A percentile compares a stretch with the other conserved stretches of the same genome.
Conservation (phyloP, 2,888 invertebrate genomes). For the Eucera pruinosa region DNA sequence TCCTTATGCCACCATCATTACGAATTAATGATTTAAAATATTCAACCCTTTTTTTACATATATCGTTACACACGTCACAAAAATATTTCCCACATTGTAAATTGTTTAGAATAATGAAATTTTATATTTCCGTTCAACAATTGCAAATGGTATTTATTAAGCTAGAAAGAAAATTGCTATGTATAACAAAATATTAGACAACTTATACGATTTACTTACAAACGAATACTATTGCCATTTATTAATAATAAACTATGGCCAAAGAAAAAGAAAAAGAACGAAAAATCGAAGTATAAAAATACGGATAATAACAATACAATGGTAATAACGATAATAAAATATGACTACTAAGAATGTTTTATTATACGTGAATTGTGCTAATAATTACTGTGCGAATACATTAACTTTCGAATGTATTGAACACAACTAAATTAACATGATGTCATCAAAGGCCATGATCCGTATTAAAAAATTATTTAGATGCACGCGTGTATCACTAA, state of each 20-base stretch:
- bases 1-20: constrained; percentile 22
- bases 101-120: constrained; percentile 27
- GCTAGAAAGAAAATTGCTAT: constrained; percentile 6
- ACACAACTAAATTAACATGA: constrained; percentile 36
- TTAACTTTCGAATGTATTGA: constrained; percentile 11
- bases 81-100: constrained; percentile 38
- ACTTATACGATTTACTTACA: constrained; percentile 7
- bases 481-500: constrained; percentile 5
- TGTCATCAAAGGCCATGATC: constrained; percentile 38
- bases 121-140: constrained; percentile 11
- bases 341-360: constrained; percentile 26
- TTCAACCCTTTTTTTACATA: constrained; percentile 8
- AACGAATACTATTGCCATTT: constrained; percentile 5
- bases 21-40: constrained; percentile 14
- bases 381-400: constrained; percentile 39
- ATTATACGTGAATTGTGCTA: constrained; percentile 34
- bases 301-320: constrained; percentile 3
- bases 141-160: constrained; percentile 20
- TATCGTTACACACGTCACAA: constrained; percentile 26
- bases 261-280: constrained; percentile 9
- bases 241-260: constrained; percentile 14
- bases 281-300: constrained; percentile 16
- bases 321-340: constrained; percentile 20
- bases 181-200: neutral
- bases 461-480: constrained; percentile 33